Base-by-base conservation (phyloP, 1,140 invertebrate species). In the Euwallacea similis region DNA sequence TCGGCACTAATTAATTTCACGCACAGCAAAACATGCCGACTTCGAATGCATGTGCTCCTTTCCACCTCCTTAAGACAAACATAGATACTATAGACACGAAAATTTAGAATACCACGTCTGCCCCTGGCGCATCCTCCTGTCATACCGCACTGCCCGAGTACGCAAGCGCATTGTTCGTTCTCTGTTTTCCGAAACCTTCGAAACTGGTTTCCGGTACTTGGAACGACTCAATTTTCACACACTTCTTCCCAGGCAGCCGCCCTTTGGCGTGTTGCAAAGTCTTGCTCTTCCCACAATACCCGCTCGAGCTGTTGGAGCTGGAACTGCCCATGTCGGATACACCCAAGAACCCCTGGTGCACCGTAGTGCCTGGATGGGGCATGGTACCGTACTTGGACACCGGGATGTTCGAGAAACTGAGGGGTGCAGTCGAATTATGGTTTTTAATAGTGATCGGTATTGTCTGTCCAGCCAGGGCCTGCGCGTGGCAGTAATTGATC, bases 111-210 rank as follows among this genome's bases (percentile, higher is more conserved):
- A 72, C 58, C 16, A 72, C 65, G 60, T 72, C 71, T 15, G 62
- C 71, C 10, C 64, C 66, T 44, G 53, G 58, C 15, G 62, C 53
- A 13, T 68, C 65, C 56, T 70, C 61, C 56, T 73, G 79, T 81
- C 80, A 81, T 78, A 81, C 80, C 43, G 80, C 80, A 74, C 80
- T 81, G 13, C 80, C 79, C 15, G 79, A 79, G 65, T 79, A 81
- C 60, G 73, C 73, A 43, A 80, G 67, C 15, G 76, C 75, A 68
- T 74, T 77, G 13, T 74, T 73, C 50, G 71, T 73, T 71, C 73
- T 61, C 62, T 68, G 58, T 71, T 73, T 72, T 53, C 77, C 73
- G 61, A 78, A 81, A 53, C 79, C 80, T 15, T 76, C 76, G 58
- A 80, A 79, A 47, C 75, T 78, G 4, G 78, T 76, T 21, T 80